Evolutionary conservation across 2,888 invertebrate genomes (phyloP).

Genomic region (Meghimatium bilineatum): DNA sequence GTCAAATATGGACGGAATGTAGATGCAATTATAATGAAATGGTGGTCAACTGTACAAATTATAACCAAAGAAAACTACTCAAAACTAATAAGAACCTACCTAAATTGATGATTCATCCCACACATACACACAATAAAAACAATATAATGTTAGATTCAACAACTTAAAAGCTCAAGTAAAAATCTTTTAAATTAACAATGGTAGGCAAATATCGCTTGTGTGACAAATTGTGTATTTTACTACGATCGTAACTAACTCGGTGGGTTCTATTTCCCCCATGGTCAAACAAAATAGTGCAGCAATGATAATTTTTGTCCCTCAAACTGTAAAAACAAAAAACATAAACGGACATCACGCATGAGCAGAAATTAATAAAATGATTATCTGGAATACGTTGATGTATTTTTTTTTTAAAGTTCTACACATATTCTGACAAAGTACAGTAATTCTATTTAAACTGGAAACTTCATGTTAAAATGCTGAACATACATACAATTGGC

Average conservation of each 20-base stretch:
- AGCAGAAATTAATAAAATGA: not conserved
- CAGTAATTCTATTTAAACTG: not conserved
- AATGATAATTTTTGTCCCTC: not conserved
- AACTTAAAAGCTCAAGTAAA: not conserved
- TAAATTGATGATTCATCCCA: not conserved
- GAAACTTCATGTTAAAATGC: constrained; percentile 4
- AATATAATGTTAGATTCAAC: not conserved
- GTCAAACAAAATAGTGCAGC: not conserved
- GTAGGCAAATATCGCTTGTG: not conserved
- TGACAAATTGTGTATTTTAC: not conserved
- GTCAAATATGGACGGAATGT: not conserved
- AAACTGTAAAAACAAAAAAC: not conserved
- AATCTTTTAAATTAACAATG: not conserved
- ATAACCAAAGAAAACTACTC: not conserved
- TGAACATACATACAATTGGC: not conserved
- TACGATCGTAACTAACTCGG: not conserved
- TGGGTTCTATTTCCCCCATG: not conserved
- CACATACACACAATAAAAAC: not conserved
- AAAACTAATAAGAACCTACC: not conserved
- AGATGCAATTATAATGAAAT: not conserved
- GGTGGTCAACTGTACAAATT: not conserved
- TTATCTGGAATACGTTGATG: not conserved
- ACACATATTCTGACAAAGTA: not conserved
- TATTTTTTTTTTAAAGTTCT: too few species aligned
- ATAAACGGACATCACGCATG: not conserved